A percentile compares a stretch with the other conserved stretches of the same genome.
Evolutionary conservation across 2,797 vertebrate genomes (phyloP).

Genomic region (Mycteria americana): DNA sequence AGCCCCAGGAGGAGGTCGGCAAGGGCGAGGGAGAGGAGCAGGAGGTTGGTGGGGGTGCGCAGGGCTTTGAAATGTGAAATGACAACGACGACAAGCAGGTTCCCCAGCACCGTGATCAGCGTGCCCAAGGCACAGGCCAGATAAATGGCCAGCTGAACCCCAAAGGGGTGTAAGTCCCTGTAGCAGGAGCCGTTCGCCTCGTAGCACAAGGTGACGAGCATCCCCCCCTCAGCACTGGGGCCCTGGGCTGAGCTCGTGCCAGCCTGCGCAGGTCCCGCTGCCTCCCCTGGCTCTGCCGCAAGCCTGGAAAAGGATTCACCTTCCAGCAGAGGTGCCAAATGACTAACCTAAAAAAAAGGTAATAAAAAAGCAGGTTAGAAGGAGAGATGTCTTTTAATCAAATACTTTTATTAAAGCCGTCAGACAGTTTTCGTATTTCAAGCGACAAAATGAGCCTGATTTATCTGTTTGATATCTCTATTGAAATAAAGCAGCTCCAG

Average conservation of each 20-base stretch:
- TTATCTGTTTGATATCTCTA: background rate
- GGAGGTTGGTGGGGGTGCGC: constrained; percentile 63
- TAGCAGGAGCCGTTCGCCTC: constrained; percentile 53
- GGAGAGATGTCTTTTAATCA: background rate
- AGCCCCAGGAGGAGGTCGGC: constrained; percentile 70
- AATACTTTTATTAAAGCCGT: background rate
- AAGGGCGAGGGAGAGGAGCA: constrained; percentile 69
- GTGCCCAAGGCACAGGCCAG: constrained; percentile 52
- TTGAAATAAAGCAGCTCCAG: background rate
- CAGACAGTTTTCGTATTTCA: background rate
- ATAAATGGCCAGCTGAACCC: constrained; percentile 45
- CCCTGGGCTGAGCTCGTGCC: background rate
- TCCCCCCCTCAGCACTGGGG: background rate
- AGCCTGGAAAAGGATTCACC: background rate
- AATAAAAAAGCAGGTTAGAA: background rate
- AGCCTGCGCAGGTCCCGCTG: background rate
- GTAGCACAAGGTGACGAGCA: background rate
- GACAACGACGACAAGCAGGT: constrained; percentile 61
- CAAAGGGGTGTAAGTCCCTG: constrained; percentile 28
- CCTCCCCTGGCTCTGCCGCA: background rate
- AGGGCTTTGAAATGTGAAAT: constrained; percentile 64
- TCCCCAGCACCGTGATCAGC: constrained; percentile 57
- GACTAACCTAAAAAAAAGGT: background rate
- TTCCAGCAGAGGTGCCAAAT: background rate
- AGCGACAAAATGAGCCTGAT: background rate